Percentiles rank a stretch among this genome's conserved stretches.
Conservation (phyloP, 2,797 vertebrate genomes). For the Geotrypetes seraphini region DNA sequence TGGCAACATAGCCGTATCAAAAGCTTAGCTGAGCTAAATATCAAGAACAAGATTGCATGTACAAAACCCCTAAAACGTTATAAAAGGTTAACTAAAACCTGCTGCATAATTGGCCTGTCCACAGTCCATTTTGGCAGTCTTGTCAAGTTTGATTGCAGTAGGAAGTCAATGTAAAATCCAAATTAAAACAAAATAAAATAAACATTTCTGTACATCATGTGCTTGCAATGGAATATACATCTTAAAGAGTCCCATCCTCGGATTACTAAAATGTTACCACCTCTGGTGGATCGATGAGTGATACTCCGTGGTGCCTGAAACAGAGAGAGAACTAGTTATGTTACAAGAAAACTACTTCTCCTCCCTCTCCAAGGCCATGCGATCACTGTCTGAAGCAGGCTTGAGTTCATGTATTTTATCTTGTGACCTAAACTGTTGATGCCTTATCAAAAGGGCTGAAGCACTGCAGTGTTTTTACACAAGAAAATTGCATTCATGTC, state of each 20-base stretch:
- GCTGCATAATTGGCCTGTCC: conserved; percentile 41
- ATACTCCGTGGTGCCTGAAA: conserved; percentile 76
- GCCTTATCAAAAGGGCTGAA: too few species aligned
- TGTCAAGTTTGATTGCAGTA: conserved; percentile 26
- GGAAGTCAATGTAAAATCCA: conserved; percentile 17
- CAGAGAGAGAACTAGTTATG: neutral
- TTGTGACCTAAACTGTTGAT: too few species aligned
- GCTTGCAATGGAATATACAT: conserved; percentile 30
- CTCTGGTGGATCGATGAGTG: conserved; percentile 69
- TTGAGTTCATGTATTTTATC: too few species aligned
- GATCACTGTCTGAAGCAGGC: too few species aligned
- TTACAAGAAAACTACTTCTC: too few species aligned
- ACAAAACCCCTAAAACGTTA: conserved; percentile 57
- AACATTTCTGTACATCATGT: conserved; percentile 56
- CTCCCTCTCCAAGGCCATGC: too few species aligned
- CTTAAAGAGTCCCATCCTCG: conserved; percentile 29
- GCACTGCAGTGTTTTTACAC: too few species aligned
- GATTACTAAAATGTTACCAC: conserved; percentile 57
- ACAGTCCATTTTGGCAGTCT: conserved; percentile 15
- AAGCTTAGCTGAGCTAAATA: conserved; percentile 29
- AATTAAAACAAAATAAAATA: conserved; percentile 41
- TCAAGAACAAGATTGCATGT: conserved; percentile 47
- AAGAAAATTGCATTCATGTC: too few species aligned
- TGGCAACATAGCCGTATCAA: conserved; percentile 33
- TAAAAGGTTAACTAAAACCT: conserved; percentile 36